A percentile compares a stretch with the other conserved stretches of the same genome.
Conservation (phyloP, 1,140 invertebrate species). For the Drosophila oshimai region DNA sequence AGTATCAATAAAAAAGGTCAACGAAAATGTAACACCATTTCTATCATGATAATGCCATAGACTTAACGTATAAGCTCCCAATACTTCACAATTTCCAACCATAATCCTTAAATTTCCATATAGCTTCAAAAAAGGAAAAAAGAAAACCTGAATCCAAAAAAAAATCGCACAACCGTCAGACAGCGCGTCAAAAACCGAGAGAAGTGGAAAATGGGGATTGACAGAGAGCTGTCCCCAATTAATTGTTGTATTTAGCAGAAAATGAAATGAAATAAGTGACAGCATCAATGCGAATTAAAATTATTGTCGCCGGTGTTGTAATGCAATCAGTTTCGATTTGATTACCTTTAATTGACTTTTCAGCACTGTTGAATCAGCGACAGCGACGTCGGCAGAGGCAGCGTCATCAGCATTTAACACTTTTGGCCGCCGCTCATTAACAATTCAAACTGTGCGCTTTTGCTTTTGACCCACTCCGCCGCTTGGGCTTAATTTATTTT, state of each 20-base stretch:
- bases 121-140: not conserved
- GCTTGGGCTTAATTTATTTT: conserved; percentile 47
- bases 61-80: conserved; percentile 9
- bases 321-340: conserved; percentile 76
- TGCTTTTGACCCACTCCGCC: conserved; percentile 3
- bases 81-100: conserved; percentile 14
- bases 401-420: conserved; percentile 64
- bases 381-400: conserved; percentile 25
- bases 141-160: not conserved
- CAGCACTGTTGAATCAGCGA: conserved; percentile 59
- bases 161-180: conserved; percentile 10
- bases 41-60: not conserved
- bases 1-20: not conserved
- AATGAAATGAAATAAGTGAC: conserved; percentile 41
- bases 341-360: conserved; percentile 82
- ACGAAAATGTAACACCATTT: not conserved
- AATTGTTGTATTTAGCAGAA: conserved; percentile 55
- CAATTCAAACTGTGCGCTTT: conserved; percentile 58
- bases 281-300: conserved; percentile 53
- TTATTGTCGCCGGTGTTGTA: conserved; percentile 58
- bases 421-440: conserved; percentile 63
- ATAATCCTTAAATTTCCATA: conserved; percentile 7
- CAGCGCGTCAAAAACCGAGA: conserved; percentile 22
- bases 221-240: conserved; percentile 29
- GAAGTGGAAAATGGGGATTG: not conserved